Conservation (phyloP, 2,113 vertebrate genomes). For the Spheniscus mendiculus region DNA sequence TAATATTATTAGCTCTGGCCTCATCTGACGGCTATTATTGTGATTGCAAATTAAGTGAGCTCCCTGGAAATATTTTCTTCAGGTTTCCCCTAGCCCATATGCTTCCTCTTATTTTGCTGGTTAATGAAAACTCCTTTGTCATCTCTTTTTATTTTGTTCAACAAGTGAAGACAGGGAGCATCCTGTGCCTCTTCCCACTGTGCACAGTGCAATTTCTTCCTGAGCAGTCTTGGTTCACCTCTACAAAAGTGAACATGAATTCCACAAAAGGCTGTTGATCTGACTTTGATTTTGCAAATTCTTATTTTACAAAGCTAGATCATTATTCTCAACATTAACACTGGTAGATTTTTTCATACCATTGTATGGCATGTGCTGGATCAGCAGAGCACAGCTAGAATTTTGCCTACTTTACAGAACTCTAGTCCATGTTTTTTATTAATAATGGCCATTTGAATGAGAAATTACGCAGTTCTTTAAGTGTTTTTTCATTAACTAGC, state of each 20-base stretch:
- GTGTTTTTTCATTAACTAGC: background rate
- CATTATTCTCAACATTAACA: accelerated
- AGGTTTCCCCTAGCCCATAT: background rate
- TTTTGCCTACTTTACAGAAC: background rate
- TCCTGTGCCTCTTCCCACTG: background rate
- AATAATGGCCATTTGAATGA: background rate
- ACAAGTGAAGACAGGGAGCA: background rate
- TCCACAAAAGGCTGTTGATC: background rate
- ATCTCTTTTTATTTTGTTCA: background rate
- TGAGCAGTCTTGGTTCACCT: background rate
- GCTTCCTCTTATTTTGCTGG: background rate
- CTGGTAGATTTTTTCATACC: background rate
- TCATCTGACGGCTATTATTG: background rate
- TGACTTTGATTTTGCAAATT: background rate
- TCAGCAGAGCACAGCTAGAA: background rate
- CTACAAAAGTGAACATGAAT: background rate
- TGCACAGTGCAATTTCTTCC: background rate
- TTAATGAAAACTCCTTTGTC: background rate
- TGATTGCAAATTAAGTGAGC: background rate
- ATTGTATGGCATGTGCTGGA: background rate
- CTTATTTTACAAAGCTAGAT: background rate
- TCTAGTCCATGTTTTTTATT: background rate
- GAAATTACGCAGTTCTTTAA: background rate
- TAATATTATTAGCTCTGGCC: background rate
- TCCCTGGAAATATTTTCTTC: background rate